Conservation (phyloP, 1,140 invertebrate genomes). For the Arctopsyche grandis region DNA sequence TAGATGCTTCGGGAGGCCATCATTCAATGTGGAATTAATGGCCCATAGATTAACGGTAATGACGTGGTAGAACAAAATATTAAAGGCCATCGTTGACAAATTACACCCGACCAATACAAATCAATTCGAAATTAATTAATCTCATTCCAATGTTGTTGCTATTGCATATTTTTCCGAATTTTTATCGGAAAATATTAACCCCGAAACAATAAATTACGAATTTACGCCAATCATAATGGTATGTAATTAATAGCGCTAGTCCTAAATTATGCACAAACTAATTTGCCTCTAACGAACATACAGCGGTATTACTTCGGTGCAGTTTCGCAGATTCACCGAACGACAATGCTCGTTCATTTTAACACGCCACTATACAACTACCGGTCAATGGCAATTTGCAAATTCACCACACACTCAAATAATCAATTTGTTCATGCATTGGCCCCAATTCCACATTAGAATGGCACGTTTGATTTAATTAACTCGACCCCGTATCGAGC, state of each 20-base stretch:
- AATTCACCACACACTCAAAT: no score
- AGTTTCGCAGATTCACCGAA: neutral
- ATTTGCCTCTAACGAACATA: neutral
- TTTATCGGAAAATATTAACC: no score
- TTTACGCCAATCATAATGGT: no score
- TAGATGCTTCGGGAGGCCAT: conserved; percentile 5
- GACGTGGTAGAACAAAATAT: conserved; percentile 26
- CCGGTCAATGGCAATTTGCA: no score
- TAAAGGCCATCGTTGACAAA: conserved; percentile 1
- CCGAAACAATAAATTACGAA: no score
- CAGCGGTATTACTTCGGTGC: no score
- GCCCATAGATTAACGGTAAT: conserved; percentile 16
- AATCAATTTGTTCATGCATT: no score
- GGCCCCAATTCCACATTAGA: neutral
- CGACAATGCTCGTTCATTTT: neutral
- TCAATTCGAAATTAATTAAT: no score
- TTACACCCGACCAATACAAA: neutral
- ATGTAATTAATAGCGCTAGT: no score
- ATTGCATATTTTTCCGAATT: no score
- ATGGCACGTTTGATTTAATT: neutral
- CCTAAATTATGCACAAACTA: neutral
- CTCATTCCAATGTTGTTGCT: no score
- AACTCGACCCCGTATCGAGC: neutral
- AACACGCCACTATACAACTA: no score
- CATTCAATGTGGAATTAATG: conserved; percentile 6